Evolutionary conservation across 2,113 vertebrate genomes (phyloP), one percentile per base, ranked within the genome.

Genomic region (Sturnus vulgaris): DNA sequence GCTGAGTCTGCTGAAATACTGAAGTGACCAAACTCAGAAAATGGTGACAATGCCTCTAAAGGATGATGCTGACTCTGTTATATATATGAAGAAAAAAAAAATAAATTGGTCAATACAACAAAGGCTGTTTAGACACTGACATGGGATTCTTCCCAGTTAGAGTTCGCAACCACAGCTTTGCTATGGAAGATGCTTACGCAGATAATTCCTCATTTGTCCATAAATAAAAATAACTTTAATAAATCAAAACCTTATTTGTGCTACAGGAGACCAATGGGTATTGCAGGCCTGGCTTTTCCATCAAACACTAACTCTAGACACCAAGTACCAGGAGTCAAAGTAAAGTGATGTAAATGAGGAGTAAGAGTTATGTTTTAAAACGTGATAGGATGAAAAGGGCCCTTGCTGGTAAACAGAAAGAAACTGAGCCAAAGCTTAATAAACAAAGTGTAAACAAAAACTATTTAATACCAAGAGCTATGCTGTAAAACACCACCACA

Each of bases 281-380:
- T 2, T 46, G 22, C 35, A 78, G 5, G 40, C 15, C 42, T 70
- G 80, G 64, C 50, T 87, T 59, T 40, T 68, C 55, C 64, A 81
- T 42, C 73, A 56, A 64, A n/a, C 31, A 70, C 5, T 60, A 31
- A 40, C 77, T 40, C 33, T 31, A 39, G 46, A 52, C 44, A 49
- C 7, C 27, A 69, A 72, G 39, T 39, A 69, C 24, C 39, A 50
- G 2, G 3, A 86, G 35, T 23, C 53, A 83, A 63, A 86, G 9
- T 37, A 63, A 72, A 23, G 69, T 0, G 0, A 22, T 11, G 8
- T 28, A 92, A 59, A 68, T 5, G 20, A 60, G 19, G 7, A 71
- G 5, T 46, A 72, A 72, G 13, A 76, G 53, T 42, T 55, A 18
- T 1, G 2, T 18, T 76, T 59, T 50, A 55, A 37, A 80, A 73